Evolutionary conservation across 1,140 invertebrate species (phyloP).

Genomic region (Limonius californicus): DNA sequence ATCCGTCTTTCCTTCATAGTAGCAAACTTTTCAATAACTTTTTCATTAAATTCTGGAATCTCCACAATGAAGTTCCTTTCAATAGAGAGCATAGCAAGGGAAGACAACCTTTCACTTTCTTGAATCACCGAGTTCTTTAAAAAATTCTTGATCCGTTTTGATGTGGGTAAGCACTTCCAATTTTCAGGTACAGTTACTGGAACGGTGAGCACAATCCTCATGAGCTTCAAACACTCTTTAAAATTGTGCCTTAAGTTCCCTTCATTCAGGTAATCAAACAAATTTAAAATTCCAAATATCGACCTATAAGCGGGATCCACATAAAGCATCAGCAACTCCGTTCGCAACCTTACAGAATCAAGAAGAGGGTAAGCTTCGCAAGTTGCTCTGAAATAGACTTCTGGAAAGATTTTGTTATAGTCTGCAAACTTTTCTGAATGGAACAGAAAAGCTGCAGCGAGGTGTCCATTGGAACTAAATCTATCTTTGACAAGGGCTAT

Average conservation of each 20-base stretch:
- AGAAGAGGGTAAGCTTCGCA: neutral
- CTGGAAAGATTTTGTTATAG: slow-evolving; percentile 5
- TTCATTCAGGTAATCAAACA: slow-evolving; percentile 24
- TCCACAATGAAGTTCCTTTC: slow-evolving; percentile 17
- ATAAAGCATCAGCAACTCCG: slow-evolving; percentile 21
- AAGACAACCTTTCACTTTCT: slow-evolving; percentile 14
- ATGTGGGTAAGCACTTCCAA: slow-evolving; percentile 19
- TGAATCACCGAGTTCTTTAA: neutral
- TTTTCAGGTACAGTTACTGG: slow-evolving; percentile 19
- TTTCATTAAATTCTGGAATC: no score
- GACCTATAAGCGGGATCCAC: slow-evolving; percentile 13
- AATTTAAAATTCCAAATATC: slow-evolving; percentile 15
- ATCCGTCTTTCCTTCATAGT: slow-evolving; percentile 27
- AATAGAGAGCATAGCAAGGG: slow-evolving; percentile 15
- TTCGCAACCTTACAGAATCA: neutral
- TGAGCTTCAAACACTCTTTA: slow-evolving; percentile 21
- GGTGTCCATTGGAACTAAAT: slow-evolving; percentile 1
- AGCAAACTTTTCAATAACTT: slow-evolving; percentile 34
- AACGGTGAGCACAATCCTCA: slow-evolving; percentile 1
- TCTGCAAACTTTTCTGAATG: neutral
- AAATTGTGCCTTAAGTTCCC: slow-evolving; percentile 29
- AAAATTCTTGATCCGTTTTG: slow-evolving; percentile 18
- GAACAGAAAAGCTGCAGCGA: neutral
- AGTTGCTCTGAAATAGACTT: neutral
- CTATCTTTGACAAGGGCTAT: neutral